These are phyloP conservation scores for Sceloporus undulatus DNA, from an alignment of 2,113 vertebrate genomes.

Conservation along the genomic window DNA sequence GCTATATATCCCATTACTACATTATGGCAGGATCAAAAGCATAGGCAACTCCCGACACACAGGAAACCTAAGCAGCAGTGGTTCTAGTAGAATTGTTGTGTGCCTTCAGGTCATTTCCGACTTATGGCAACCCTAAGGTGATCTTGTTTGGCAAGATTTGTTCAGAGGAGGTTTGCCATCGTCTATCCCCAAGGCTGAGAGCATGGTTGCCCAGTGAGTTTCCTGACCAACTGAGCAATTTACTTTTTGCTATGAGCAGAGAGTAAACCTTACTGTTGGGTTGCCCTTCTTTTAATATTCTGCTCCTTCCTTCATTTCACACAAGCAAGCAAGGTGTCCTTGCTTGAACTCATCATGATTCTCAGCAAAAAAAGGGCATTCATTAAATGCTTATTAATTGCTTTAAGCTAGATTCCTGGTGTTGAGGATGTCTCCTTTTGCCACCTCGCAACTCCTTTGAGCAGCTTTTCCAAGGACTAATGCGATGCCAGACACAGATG, in stretches of 20 bases:
- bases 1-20: too few relatives aligned
- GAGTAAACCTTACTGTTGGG: too few relatives aligned
- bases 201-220: too few relatives aligned
- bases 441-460: background rate
- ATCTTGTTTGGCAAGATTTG: too few relatives aligned
- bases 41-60: background rate
- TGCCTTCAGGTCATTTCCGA: too few relatives aligned
- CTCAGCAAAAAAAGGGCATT: background rate
- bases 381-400: slow-evolving; percentile 8
- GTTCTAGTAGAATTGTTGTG: background rate
- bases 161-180: too few relatives aligned
- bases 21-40: too few relatives aligned
- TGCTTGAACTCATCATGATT: background rate
- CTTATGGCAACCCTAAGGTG: too few relatives aligned
- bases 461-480: background rate
- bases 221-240: too few relatives aligned
- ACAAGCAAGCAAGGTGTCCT: background rate
- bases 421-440: background rate
- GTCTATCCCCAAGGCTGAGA: too few relatives aligned
- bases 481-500: too few relatives aligned
- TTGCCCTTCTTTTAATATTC: background rate
- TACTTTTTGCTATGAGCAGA: too few relatives aligned
- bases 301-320: background rate
- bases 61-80: background rate
- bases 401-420: background rate